A percentile compares a stretch with the other conserved stretches of the same genome.
Evolutionary conservation across 2,888 invertebrate genomes (phyloP).

Genomic region (Synanthedon tipuliformis): DNA sequence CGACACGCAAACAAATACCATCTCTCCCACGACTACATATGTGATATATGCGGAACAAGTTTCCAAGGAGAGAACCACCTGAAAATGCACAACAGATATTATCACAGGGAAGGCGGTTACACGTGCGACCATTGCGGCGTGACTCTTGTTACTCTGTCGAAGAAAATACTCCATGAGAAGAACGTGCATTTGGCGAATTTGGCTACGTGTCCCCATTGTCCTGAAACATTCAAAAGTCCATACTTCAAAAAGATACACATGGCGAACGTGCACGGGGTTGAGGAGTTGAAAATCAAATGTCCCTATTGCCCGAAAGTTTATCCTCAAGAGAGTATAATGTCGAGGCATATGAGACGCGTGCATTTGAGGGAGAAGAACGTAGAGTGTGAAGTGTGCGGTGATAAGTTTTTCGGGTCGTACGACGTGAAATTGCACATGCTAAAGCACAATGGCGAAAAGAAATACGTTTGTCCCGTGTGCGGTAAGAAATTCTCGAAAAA

Average conservation of each 20-base stretch:
- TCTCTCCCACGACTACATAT: constrained; percentile 56
- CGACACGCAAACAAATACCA: constrained; percentile 59
- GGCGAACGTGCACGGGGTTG: constrained; percentile 52
- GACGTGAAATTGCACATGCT: constrained; percentile 63
- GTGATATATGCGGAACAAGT: constrained; percentile 58
- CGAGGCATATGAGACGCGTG: constrained; percentile 71
- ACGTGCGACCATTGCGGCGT: constrained; percentile 60
- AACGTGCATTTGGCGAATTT: constrained; percentile 51
- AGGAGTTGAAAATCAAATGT: constrained; percentile 57
- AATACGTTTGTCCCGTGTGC: constrained; percentile 70
- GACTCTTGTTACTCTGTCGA: constrained; percentile 50
- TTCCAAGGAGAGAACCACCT: constrained; percentile 62
- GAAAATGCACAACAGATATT: constrained; percentile 60
- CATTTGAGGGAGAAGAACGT: constrained; percentile 63
- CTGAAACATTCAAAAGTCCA: constrained; percentile 55
- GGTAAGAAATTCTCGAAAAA: constrained; percentile 72
- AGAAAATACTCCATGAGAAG: constrained; percentile 55
- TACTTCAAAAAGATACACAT: constrained; percentile 54
- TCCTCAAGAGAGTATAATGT: constrained; percentile 69
- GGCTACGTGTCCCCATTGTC: constrained; percentile 48
- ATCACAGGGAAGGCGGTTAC: constrained; percentile 55
- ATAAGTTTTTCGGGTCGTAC: constrained; percentile 53
- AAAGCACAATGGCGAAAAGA: constrained; percentile 66
- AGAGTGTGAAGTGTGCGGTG: constrained; percentile 54
- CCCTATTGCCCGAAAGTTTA: constrained; percentile 60